phyloP scores from a whole-genome alignment of 2,113 vertebrate species.

The Nothobranchius kuhntae region DNA sequence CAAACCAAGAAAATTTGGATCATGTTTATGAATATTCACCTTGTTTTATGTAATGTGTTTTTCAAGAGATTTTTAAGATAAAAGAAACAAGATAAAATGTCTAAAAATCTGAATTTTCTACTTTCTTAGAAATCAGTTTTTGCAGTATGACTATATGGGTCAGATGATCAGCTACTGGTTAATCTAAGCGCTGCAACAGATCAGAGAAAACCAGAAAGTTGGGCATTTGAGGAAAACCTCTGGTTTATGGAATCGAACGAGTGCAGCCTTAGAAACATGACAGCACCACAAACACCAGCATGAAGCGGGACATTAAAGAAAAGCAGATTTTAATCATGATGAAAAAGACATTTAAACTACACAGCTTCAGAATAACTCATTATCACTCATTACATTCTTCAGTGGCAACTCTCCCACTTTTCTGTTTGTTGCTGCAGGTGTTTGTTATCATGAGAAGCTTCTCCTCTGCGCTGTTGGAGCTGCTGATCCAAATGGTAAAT shows the following conservation, averaged over 20 bases:
- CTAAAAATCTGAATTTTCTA: no score
- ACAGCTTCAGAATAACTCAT: conserved; percentile 10
- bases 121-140: no score
- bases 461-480: background rate
- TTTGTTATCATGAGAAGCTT: background rate
- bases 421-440: background rate
- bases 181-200: conserved; percentile 19
- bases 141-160: conserved; percentile 1
- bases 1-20: no score
- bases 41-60: no score
- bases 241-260: conserved; percentile 14
- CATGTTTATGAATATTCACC: no score
- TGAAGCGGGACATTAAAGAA: no score
- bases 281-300: no score
- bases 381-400: background rate
- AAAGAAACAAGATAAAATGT: no score
- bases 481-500: background rate
- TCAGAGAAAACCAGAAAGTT: conserved; percentile 27
- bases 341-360: background rate
- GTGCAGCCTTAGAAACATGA: background rate
- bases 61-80: no score
- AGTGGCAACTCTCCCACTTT: no score
- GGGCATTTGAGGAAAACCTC: conserved; percentile 25
- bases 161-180: conserved; percentile 38
- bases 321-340: no score